Conservation (phyloP, 2,888 invertebrate genomes). For the Drosophila pseudotalamancana region DNA sequence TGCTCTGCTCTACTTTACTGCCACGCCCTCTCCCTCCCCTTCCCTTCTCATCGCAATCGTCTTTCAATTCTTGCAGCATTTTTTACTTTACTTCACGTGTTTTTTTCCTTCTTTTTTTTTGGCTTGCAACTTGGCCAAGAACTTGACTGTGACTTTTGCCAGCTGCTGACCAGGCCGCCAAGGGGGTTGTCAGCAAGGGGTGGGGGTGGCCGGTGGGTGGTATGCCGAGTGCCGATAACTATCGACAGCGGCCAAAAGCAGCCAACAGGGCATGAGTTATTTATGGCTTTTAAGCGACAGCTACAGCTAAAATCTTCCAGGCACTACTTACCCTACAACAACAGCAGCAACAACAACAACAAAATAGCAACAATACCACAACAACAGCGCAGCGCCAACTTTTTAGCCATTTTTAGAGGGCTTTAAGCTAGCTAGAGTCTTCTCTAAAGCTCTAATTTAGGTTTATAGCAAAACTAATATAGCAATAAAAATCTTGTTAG, state of each 20-base stretch:
- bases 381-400: not conserved
- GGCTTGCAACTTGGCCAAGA: slow-evolving; percentile 1
- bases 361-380: not conserved
- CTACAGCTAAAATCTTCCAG: slow-evolving; percentile 48
- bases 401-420: slow-evolving; percentile 16
- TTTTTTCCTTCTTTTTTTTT: slow-evolving; percentile 1
- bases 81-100: slow-evolving; percentile 5
- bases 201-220: not conserved
- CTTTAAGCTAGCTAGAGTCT: not conserved
- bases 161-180: slow-evolving; percentile 65
- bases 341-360: not conserved
- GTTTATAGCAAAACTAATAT: too few species aligned
- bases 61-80: slow-evolving; percentile 31
- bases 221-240: slow-evolving; percentile 56
- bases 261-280: slow-evolving; percentile 72
- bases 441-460: too few species aligned
- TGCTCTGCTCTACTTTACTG: not conserved
- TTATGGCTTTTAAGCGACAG: slow-evolving; percentile 75
- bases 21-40: not conserved
- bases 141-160: slow-evolving; percentile 57
- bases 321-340: slow-evolving; percentile 20
- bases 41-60: not conserved
- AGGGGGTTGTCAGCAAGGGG: too few species aligned
- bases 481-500: too few species aligned
- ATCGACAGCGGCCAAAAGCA: slow-evolving; percentile 73